Percentiles rank a stretch among this genome's conserved stretches.
phyloP scores from a whole-genome alignment of 2,888 invertebrate species.

The Dryococelus australis region DNA sequence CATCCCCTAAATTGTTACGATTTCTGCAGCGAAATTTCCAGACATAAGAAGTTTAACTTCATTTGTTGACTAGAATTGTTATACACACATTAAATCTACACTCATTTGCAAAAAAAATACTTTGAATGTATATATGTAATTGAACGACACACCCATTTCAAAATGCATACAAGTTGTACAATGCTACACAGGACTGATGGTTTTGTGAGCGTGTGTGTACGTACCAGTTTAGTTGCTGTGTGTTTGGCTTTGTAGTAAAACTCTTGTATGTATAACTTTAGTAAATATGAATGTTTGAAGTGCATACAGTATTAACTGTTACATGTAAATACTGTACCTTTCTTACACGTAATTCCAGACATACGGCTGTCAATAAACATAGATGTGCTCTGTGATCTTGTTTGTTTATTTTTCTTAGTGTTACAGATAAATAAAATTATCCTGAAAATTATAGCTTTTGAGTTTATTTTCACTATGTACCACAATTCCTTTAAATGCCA shows the following conservation, averaged over 20 bases:
- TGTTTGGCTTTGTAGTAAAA: conserved; percentile 39
- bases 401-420: background rate
- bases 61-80: background rate
- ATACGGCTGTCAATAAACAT: conserved; percentile 38
- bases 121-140: background rate
- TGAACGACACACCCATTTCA: background rate
- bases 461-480: background rate
- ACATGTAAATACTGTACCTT: conserved; percentile 46
- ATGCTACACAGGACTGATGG: background rate
- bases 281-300: conserved; percentile 31
- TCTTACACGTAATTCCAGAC: conserved; percentile 44
- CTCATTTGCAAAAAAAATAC: background rate
- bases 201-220: conserved; percentile 30
- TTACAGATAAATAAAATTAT: conserved; percentile 4
- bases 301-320: conserved; percentile 34
- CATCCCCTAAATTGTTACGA: background rate
- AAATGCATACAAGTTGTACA: background rate
- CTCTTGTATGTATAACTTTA: conserved; percentile 40
- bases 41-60: background rate
- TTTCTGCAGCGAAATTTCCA: background rate
- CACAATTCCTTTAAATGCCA: background rate
- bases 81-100: background rate
- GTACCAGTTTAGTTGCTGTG: conserved; percentile 38
- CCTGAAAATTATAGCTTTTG: background rate
- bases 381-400: conserved; percentile 34